A percentile compares a stretch with the other conserved stretches of the same genome.
These are phyloP conservation scores for Galleria mellonella DNA, from an alignment of 1,140 invertebrate species.

Conservation along the genomic window DNA sequence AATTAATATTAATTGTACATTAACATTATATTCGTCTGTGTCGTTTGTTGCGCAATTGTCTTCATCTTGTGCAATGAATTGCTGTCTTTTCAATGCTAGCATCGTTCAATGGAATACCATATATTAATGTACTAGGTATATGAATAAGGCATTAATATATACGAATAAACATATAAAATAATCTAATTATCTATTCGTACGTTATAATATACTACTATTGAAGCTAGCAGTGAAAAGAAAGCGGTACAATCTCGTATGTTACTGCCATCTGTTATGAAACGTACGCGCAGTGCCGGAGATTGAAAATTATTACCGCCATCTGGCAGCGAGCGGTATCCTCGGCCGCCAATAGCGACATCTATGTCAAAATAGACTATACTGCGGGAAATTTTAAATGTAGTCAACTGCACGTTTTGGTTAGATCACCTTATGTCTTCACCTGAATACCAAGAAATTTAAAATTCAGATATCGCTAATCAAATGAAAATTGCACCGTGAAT, in stretches of 20 bases:
- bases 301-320: too few relatives aligned
- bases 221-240: conserved; percentile 24
- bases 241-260: conserved; percentile 1
- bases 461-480: too few relatives aligned
- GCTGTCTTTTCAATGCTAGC: conserved; percentile 26
- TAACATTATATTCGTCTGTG: conserved; percentile 31
- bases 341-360: too few relatives aligned
- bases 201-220: background rate
- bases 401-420: too few relatives aligned
- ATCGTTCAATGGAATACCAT: background rate
- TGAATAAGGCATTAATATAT: background rate
- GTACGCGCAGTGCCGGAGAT: too few relatives aligned
- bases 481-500: too few relatives aligned
- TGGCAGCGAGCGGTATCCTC: too few relatives aligned
- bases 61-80: conserved; percentile 40
- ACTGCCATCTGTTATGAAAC: conserved; percentile 6
- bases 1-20: conserved; percentile 31
- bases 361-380: too few relatives aligned
- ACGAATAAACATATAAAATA: background rate
- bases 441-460: too few relatives aligned
- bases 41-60: conserved; percentile 45
- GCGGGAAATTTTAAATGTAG: too few relatives aligned
- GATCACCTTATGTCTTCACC: too few relatives aligned
- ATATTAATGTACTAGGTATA: background rate
- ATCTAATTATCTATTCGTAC: background rate